Conservation (phyloP, 2,888 invertebrate genomes). For the Helobdella robusta region DNA sequence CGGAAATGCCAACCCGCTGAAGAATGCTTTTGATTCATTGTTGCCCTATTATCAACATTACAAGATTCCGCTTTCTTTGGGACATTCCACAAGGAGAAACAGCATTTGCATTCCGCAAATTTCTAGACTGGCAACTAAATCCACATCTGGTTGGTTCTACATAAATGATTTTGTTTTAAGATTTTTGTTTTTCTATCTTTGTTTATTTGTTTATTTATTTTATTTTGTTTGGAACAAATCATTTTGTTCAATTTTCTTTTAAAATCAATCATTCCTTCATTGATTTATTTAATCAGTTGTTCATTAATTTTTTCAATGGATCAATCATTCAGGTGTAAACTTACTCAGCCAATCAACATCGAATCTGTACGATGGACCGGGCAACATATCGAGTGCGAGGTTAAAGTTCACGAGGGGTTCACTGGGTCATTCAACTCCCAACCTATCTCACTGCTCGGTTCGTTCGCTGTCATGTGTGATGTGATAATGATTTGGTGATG, state of each 20-base stretch:
- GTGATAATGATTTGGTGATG: no score
- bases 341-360: not conserved
- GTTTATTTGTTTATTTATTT: no score
- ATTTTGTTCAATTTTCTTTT: no score
- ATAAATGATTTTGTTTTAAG: not conserved
- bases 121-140: not conserved
- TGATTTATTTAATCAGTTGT: no score
- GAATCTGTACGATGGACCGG: conserved; percentile 14
- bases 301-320: no score
- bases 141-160: conserved; percentile 6
- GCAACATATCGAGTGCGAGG: not conserved
- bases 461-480: no score
- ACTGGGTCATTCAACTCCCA: conserved; percentile 9
- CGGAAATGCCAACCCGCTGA: conserved; percentile 12
- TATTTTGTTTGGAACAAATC: no score
- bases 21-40: not conserved
- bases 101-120: conserved; percentile 12
- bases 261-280: no score
- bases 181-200: not conserved
- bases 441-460: not conserved
- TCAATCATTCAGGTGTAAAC: conserved; percentile 11
- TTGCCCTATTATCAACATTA: conserved; percentile 6
- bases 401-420: conserved; percentile 3
- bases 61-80: not conserved
- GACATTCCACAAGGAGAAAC: not conserved